Percentiles rank a stretch among this genome's conserved stretches.
These are phyloP conservation scores for Psophia crepitans DNA, from an alignment of 2,113 vertebrate species.

Conservation along the genomic window DNA sequence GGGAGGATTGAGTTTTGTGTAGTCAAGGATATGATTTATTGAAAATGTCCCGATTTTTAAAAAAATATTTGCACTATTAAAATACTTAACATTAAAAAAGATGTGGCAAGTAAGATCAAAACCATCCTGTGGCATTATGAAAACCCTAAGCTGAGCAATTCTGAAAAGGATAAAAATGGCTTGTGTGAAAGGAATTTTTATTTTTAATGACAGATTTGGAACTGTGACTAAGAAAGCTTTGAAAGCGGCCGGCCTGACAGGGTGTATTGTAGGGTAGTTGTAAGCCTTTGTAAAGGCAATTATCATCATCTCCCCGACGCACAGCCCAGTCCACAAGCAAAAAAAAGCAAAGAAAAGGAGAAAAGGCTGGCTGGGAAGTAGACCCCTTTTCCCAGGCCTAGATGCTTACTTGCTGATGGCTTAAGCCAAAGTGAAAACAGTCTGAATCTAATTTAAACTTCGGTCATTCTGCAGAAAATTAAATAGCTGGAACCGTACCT, in stretches of 20 bases:
- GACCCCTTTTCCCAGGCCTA: neutral
- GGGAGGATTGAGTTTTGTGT: neutral
- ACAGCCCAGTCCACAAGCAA: neutral
- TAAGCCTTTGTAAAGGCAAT: conserved; percentile 23
- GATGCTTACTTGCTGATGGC: neutral
- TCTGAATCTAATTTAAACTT: conserved; percentile 29
- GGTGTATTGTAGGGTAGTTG: neutral
- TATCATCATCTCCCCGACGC: neutral
- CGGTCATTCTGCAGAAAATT: conserved; percentile 13
- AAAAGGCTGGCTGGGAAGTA: neutral
- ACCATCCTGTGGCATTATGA: neutral
- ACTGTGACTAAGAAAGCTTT: neutral
- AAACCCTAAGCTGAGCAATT: neutral
- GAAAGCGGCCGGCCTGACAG: neutral
- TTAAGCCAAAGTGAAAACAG: conserved; percentile 43
- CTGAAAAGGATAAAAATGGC: neutral
- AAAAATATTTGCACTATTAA: conserved; percentile 1
- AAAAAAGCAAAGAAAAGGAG: neutral
- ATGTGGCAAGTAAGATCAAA: neutral
- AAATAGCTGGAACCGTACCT: conserved; percentile 7
- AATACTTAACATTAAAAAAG: neutral
- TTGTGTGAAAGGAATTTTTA: neutral
- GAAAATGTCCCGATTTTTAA: neutral
- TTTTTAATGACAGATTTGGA: neutral
- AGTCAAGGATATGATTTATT: neutral